These are phyloP conservation scores for Dasyprocta punctata DNA, from an alignment of 2,113 vertebrate species.

Conservation along the genomic window DNA sequence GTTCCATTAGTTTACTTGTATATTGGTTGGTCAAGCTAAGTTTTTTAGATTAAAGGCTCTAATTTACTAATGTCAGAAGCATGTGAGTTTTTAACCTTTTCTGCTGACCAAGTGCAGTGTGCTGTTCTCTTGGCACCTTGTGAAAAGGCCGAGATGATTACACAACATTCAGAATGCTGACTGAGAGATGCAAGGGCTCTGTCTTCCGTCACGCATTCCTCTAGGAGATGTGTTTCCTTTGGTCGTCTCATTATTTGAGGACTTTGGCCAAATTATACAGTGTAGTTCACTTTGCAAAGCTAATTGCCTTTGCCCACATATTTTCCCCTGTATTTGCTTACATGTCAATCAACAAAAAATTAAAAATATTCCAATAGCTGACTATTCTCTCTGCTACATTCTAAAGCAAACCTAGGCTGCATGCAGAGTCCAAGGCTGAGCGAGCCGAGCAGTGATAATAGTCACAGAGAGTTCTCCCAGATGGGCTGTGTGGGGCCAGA, in stretches of 20 bases:
- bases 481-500: background rate
- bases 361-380: background rate
- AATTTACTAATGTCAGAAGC: background rate
- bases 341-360: background rate
- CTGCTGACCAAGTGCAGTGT: background rate
- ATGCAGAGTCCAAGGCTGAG: background rate
- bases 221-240: background rate
- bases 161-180: background rate
- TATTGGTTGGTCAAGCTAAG: background rate
- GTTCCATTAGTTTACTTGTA: background rate
- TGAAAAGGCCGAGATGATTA: background rate
- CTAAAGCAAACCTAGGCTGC: background rate
- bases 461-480: background rate
- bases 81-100: slow-evolving; percentile 12
- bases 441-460: background rate
- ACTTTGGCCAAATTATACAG: background rate
- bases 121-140: background rate
- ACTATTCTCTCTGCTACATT: background rate
- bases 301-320: background rate
- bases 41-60: slow-evolving; percentile 38
- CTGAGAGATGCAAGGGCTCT: background rate
- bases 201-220: background rate
- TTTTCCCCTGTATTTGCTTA: slow-evolving; percentile 16
- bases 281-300: background rate
- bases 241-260: slow-evolving; percentile 23